phyloP scores from a whole-genome alignment of 1,140 invertebrate species.

The Apis mellifera region DNA sequence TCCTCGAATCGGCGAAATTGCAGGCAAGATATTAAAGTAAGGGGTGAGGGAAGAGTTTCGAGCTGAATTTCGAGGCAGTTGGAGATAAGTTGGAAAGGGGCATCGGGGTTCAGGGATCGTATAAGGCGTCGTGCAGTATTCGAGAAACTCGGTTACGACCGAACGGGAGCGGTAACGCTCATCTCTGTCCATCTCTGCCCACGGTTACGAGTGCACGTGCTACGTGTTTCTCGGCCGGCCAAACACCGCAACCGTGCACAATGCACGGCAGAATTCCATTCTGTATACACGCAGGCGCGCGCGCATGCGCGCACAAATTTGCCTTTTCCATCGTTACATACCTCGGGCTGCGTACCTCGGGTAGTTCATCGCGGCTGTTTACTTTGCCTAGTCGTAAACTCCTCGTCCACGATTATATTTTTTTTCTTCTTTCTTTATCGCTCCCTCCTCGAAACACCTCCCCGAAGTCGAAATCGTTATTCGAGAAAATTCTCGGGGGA shows the following conservation, averaged over 20 bases:
- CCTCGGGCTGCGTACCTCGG: constrained; percentile 6
- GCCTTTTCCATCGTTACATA: constrained; percentile 57
- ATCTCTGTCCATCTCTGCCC: constrained; percentile 2
- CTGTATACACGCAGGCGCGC: constrained; percentile 15
- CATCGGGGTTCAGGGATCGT: background rate
- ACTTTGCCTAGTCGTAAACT: constrained; percentile 72
- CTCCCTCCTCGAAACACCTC: too few relatives aligned
- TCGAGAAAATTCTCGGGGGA: too few relatives aligned
- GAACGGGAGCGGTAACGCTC: background rate
- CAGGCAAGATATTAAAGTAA: too few relatives aligned
- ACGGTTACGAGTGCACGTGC: constrained; percentile 7
- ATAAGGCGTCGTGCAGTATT: constrained; percentile 45
- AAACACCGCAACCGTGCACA: constrained; percentile 29
- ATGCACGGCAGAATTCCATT: constrained; percentile 51
- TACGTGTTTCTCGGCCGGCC: constrained; percentile 6
- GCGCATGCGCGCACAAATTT: constrained; percentile 31
- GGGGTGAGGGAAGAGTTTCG: too few relatives aligned
- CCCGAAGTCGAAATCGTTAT: too few relatives aligned
- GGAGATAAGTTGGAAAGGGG: too few relatives aligned
- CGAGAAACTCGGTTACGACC: constrained; percentile 45
- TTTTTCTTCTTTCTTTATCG: constrained; percentile 23
- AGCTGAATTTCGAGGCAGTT: too few relatives aligned
- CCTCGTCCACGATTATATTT: constrained; percentile 52
- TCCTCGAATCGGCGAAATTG: too few relatives aligned
- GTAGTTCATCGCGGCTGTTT: constrained; percentile 64